Evolutionary conservation across 2,797 vertebrate genomes (phyloP).

Genomic region (Picus viridis): DNA sequence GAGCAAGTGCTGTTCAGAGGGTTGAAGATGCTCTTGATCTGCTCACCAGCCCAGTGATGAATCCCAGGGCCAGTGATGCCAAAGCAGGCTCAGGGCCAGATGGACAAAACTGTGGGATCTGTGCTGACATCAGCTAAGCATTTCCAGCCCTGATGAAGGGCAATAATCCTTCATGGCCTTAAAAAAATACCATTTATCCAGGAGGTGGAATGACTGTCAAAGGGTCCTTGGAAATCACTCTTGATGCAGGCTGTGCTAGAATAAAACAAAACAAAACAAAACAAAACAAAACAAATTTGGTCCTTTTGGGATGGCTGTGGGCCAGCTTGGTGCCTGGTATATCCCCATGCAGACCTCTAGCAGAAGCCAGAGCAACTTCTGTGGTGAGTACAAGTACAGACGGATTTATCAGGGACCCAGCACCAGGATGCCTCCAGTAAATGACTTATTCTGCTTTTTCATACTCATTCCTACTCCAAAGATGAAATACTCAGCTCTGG

Average conservation of each 20-base stretch:
- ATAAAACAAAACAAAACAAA: not conserved
- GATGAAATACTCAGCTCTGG: not conserved
- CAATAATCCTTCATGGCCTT: not conserved
- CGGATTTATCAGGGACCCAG: too few species aligned
- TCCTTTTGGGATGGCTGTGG: accelerated
- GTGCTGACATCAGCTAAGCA: not conserved
- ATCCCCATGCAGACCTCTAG: not conserved
- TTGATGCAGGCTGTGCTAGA: not conserved
- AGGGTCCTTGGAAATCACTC: not conserved
- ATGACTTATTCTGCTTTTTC: not conserved
- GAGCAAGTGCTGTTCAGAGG: not conserved
- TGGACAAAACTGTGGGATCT: accelerated
- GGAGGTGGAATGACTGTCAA: not conserved
- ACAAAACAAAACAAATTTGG: not conserved
- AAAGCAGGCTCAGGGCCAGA: not conserved
- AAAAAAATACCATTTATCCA: not conserved
- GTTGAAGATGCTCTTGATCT: not conserved
- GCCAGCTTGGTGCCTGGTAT: too few species aligned
- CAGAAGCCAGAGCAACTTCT: not conserved
- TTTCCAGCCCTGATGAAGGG: not conserved
- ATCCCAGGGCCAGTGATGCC: not conserved
- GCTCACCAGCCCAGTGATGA: accelerated
- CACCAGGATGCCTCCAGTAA: not conserved
- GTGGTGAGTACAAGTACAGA: too few species aligned
- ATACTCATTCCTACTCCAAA: not conserved